These are phyloP conservation scores for Erebia aethiops DNA, from an alignment of 2,888 invertebrate genomes.

Conservation along the genomic window DNA sequence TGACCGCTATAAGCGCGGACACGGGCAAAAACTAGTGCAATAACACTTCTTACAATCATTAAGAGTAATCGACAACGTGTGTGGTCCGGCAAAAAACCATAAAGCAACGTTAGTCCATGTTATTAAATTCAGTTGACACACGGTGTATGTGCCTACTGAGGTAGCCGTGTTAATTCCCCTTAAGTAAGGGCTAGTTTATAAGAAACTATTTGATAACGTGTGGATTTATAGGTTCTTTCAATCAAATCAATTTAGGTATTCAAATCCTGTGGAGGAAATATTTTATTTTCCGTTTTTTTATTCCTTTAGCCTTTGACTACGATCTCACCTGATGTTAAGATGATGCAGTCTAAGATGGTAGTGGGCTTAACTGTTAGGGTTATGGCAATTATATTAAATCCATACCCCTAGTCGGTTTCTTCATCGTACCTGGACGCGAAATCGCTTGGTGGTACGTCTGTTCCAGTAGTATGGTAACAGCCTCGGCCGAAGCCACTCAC, in stretches of 20 bases:
- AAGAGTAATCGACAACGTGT: slow-evolving; percentile 48
- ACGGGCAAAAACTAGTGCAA: slow-evolving; percentile 24
- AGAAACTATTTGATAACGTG: too few relatives aligned
- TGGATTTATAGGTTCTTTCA: too few relatives aligned
- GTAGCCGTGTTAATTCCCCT: slow-evolving; percentile 48
- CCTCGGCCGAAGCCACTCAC: neutral
- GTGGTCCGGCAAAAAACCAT: slow-evolving; percentile 49
- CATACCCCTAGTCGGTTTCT: too few relatives aligned
- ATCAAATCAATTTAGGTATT: too few relatives aligned
- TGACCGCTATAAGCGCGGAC: slow-evolving; percentile 10
- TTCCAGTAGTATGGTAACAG: neutral
- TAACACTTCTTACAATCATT: slow-evolving; percentile 24
- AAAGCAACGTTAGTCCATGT: slow-evolving; percentile 50
- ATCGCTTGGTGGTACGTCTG: neutral
- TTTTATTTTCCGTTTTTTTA: too few relatives aligned
- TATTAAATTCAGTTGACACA: slow-evolving; percentile 56
- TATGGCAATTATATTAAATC: too few relatives aligned
- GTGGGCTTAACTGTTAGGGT: too few relatives aligned
- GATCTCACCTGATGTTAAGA: neutral
- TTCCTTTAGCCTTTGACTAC: neutral
- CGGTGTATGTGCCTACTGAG: slow-evolving; percentile 61
- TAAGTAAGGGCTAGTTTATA: slow-evolving; percentile 23
- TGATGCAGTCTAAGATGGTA: neutral
- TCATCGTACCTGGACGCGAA: neutral
- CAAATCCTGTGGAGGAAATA: too few relatives aligned